Conservation (phyloP, 2,888 invertebrate genomes). For the Oscheius sp. region DNA sequence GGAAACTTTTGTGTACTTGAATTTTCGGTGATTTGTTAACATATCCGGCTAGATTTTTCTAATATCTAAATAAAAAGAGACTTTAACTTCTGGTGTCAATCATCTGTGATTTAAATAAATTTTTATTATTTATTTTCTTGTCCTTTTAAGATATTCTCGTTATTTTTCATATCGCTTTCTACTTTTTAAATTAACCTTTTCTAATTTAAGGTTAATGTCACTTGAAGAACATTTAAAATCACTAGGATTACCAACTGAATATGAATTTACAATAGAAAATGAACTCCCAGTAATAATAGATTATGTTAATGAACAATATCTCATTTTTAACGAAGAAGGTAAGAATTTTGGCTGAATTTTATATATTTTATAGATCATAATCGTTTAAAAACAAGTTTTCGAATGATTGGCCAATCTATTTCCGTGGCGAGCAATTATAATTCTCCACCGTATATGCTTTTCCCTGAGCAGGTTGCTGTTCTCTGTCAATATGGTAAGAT, state of each 20-base stretch:
- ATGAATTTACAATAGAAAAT: background rate
- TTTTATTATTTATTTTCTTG: background rate
- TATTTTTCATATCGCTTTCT: too few species aligned
- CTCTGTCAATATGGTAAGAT: constrained; percentile 36
- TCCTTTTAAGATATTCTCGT: background rate
- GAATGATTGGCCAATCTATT: constrained; percentile 27
- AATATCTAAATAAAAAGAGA: background rate
- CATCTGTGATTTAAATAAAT: background rate
- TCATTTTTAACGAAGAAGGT: constrained; percentile 37
- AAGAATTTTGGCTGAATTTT: background rate
- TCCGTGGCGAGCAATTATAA: background rate
- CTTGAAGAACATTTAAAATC: constrained; percentile 29
- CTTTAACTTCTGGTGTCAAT: background rate
- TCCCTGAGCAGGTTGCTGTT: constrained; percentile 31
- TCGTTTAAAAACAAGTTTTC: background rate
- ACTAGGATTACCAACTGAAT: constrained; percentile 25
- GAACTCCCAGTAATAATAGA: constrained; percentile 22
- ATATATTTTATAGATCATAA: constrained; percentile 9
- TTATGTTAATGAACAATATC: constrained; percentile 25
- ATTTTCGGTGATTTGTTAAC: constrained; percentile 2
- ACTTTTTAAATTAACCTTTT: background rate
- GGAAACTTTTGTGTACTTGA: background rate
- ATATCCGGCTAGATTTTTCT: background rate
- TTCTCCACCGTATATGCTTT: constrained; percentile 19
- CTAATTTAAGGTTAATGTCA: constrained; percentile 1